Percentiles rank a stretch among this genome's conserved stretches.
These are phyloP conservation scores for Anguilla pacifica DNA, from an alignment of 2,797 vertebrate genomes.

Conservation along the genomic window DNA sequence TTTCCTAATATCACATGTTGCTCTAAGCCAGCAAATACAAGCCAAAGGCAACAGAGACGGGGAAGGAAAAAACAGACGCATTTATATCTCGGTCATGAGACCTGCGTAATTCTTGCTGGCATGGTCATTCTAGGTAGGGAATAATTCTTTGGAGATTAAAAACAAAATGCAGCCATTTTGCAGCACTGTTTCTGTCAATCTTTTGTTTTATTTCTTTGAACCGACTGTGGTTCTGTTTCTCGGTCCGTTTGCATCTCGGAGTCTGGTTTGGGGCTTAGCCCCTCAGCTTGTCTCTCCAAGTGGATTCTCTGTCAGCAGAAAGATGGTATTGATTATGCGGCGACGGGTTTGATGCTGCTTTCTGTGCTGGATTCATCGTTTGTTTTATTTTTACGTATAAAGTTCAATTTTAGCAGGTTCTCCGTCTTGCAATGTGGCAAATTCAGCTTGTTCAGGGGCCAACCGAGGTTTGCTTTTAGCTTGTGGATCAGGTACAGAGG, in stretches of 20 bases:
- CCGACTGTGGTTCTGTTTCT: neutral
- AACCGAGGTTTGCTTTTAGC: neutral
- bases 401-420: neutral
- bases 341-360: slow-evolving; percentile 15
- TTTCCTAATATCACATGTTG: slow-evolving; percentile 63
- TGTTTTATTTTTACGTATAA: slow-evolving; percentile 2
- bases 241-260: neutral
- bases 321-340: slow-evolving; percentile 34
- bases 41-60: slow-evolving; percentile 62
- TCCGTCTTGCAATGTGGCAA: neutral
- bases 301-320: neutral
- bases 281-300: slow-evolving; percentile 8
- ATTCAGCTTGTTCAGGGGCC: neutral
- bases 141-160: slow-evolving; percentile 64
- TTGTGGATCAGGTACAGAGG: neutral
- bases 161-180: slow-evolving; percentile 48
- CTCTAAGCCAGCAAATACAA: slow-evolving; percentile 43
- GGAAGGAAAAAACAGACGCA: slow-evolving; percentile 58
- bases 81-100: slow-evolving; percentile 74
- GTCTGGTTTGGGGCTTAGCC: neutral
- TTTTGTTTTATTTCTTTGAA: slow-evolving; percentile 30
- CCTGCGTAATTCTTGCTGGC: slow-evolving; percentile 67
- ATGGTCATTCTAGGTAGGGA: slow-evolving; percentile 55
- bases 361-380: slow-evolving; percentile 15
- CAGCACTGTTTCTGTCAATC: slow-evolving; percentile 39